Evolutionary conservation across 2,888 invertebrate species (phyloP).

Genomic region (Hyposoter dolosus): DNA sequence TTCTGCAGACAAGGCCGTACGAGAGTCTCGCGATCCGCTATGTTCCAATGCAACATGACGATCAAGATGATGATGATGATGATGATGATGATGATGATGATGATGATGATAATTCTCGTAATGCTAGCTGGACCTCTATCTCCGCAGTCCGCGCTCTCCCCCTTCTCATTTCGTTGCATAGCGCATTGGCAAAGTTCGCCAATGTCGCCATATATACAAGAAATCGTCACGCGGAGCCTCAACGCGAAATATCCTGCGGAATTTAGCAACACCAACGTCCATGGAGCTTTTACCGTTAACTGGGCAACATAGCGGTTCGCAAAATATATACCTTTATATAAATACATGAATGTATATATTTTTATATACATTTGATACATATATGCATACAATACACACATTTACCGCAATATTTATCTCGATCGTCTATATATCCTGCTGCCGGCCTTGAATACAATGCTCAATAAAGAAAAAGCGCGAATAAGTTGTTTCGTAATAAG

Average conservation of each 20-base stretch:
- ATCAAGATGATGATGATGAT: slow-evolving; percentile 32
- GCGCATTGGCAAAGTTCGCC: slow-evolving; percentile 57
- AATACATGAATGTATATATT: slow-evolving; percentile 23
- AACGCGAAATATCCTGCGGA: slow-evolving; percentile 58
- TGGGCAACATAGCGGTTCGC: slow-evolving; percentile 46
- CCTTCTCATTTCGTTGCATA: slow-evolving; percentile 12
- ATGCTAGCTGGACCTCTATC: slow-evolving; percentile 53
- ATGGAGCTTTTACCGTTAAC: slow-evolving; percentile 63
- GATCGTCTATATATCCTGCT: slow-evolving; percentile 37
- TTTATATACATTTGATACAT: neutral
- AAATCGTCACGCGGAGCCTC: slow-evolving; percentile 44
- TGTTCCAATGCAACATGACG: slow-evolving; percentile 52
- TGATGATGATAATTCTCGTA: slow-evolving; percentile 38
- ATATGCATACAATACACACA: neutral
- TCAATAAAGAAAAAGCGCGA: slow-evolving; percentile 12
- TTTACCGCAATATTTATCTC: slow-evolving; percentile 24
- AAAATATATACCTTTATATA: slow-evolving; percentile 39
- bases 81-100: slow-evolving; percentile 28
- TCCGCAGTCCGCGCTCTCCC: slow-evolving; percentile 18
- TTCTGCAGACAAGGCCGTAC: slow-evolving; percentile 63
- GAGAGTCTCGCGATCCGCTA: slow-evolving; percentile 63
- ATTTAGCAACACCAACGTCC: slow-evolving; percentile 37
- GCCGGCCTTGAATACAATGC: slow-evolving; percentile 47
- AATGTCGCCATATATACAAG: slow-evolving; percentile 45
- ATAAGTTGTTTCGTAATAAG: neutral